phyloP scores from a whole-genome alignment of 2,888 invertebrate genomes.

The Anodontia alba region DNA sequence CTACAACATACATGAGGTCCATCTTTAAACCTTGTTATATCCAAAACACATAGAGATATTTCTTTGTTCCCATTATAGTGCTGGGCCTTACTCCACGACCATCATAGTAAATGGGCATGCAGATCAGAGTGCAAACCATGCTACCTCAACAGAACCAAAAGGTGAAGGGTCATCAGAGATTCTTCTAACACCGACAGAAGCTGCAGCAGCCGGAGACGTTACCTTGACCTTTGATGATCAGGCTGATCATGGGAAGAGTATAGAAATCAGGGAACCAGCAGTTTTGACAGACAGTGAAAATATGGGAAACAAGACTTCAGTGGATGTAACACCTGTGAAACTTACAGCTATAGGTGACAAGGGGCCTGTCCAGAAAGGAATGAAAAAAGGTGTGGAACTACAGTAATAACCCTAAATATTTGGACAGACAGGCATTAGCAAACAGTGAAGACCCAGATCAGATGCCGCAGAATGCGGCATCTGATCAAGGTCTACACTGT shows the following conservation, averaged over 20 bases:
- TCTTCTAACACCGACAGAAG: slow-evolving; percentile 49
- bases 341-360: neutral
- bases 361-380: slow-evolving; percentile 18
- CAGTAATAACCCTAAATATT: too few relatives aligned
- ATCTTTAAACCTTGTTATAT: too few relatives aligned
- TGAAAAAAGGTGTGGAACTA: slow-evolving; percentile 18
- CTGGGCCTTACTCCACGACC: neutral
- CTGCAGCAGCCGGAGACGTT: slow-evolving; percentile 45
- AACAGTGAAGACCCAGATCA: too few relatives aligned
- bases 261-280: neutral
- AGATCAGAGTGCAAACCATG: neutral
- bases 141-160: neutral
- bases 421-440: too few relatives aligned
- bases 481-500: too few relatives aligned
- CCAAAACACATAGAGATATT: too few relatives aligned
- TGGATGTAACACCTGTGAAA: neutral
- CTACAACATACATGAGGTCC: too few relatives aligned
- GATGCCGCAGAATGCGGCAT: too few relatives aligned
- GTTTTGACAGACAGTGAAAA: slow-evolving; percentile 5
- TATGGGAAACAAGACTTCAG: slow-evolving; percentile 18
- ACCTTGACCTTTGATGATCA: neutral
- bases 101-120: neutral
- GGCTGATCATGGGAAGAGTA: neutral
- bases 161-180: slow-evolving; percentile 29
- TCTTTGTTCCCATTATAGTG: neutral